phyloP scores from a whole-genome alignment of 2,888 invertebrate genomes.

The Cyaniris semiargus region DNA sequence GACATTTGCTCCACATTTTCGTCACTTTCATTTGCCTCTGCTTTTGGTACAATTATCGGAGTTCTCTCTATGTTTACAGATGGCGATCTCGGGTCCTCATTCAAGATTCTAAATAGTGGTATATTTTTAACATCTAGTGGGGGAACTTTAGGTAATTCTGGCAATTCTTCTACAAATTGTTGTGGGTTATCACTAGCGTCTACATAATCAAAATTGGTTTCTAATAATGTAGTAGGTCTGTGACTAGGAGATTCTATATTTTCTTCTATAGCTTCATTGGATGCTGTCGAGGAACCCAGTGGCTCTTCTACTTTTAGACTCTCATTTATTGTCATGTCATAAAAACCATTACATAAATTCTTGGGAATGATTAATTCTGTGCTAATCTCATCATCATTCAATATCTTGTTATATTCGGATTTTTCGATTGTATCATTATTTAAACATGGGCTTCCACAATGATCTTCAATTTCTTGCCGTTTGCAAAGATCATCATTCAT shows the following conservation, averaged over 20 bases:
- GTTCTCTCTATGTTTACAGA: conserved; percentile 73
- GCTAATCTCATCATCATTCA: conserved; percentile 52
- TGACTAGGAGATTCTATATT: conserved; percentile 52
- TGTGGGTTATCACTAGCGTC: conserved; percentile 59
- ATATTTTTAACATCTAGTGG: conserved; percentile 43
- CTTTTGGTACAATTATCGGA: conserved; percentile 67
- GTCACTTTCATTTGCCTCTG: conserved; percentile 48
- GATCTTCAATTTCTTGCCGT: conserved; percentile 44
- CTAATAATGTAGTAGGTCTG: conserved; percentile 73
- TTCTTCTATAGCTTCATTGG: conserved; percentile 64
- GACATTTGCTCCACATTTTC: conserved; percentile 74
- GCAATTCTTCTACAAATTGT: conserved; percentile 46
- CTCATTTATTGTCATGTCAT: conserved; percentile 63
- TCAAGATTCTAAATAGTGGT: conserved; percentile 57
- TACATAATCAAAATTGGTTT: conserved; percentile 82
- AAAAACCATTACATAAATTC: conserved; percentile 66
- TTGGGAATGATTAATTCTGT: conserved; percentile 62
- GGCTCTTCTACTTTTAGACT: conserved; percentile 63
- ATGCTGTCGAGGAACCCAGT: conserved; percentile 68
- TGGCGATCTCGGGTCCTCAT: conserved; percentile 74
- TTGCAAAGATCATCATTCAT: conserved; percentile 50
- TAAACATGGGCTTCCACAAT: conserved; percentile 54
- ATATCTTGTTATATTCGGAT: conserved; percentile 52
- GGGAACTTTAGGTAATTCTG: conserved; percentile 3
- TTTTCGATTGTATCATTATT: conserved; percentile 48